Evolutionary conservation across 37 sponge, comb jelly and placozoan species (phyloP), one percentile per base, ranked within the genome.

Genomic region (Mnemiopsis leidyi): DNA sequence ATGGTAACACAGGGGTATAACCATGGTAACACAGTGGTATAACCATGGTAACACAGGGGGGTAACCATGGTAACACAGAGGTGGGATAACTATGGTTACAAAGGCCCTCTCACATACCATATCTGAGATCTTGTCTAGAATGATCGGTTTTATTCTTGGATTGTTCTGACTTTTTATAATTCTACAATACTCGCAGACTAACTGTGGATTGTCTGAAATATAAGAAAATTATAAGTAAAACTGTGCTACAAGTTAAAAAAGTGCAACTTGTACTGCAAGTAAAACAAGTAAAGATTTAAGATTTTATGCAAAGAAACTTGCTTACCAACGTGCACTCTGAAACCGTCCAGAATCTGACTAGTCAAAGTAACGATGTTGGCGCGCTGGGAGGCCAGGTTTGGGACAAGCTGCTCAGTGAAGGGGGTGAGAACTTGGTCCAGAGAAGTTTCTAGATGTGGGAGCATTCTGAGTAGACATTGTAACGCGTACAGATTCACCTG

Each of bases 401-500:
- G 82, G 37, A 79, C 36, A 2, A 79, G 82, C 36, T 79, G 82
- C 82, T 79, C 82, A 18, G 82, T 79, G 82, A 79, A 79, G 2
- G 82, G 82, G 38, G 82, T 79, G 36, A 79, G 38, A 30, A 79
- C 82, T 7, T 79, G 82, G 23, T 79, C 82, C 23, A 79, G 36
- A 5, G 82, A 79, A 9, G 36, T 33, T 31, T 79, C 82, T 9
- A 79, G 36, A 36, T 36, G 82, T 7, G 82, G 82, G 36, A 79
- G 9, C 82, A 79, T 79, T 7, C 37, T 34, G 36, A 79, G 36
- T 16, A 79, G 36, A 36, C 82, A 79, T 21, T 79, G 82, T 36
- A 79, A 31, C 7, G 82, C 82, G 82, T 79, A 79, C 82, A 79
- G 82, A 23, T 79, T 79, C 36, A 79, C 82, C 82, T 79, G 82